Evolutionary conservation across 2,113 vertebrate species (phyloP).

Genomic region (Polyodon spathula): DNA sequence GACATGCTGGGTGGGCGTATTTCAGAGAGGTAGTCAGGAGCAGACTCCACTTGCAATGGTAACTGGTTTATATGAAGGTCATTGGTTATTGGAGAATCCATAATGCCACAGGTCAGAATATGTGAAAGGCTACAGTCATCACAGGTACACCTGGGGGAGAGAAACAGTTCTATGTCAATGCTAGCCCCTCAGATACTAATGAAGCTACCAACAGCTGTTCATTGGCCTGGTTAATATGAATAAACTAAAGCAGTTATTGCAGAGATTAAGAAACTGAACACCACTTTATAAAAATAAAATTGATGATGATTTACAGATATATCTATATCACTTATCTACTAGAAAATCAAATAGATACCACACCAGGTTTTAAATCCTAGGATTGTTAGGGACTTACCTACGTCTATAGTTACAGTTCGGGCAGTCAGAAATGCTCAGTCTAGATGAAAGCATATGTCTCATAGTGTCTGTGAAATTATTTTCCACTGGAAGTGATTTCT

Average conservation of each 20-base stretch:
- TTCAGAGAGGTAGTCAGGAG: conserved; percentile 76
- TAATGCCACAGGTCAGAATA: conserved; percentile 93
- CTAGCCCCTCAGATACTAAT: too few species aligned
- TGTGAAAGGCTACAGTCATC: conserved; percentile 98
- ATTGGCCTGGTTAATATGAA: too few species aligned
- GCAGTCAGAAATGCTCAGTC: conserved; percentile 88
- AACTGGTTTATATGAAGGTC: conserved; percentile 81
- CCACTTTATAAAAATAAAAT: too few species aligned
- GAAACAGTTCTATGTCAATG: too few species aligned
- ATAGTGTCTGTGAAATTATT: conserved; percentile 90
- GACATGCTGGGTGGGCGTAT: conserved; percentile 86
- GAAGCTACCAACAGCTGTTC: too few species aligned
- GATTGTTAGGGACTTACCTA: conserved; percentile 56
- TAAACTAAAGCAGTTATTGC: too few species aligned
- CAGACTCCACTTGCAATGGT: conserved; percentile 72
- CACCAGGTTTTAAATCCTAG: too few species aligned
- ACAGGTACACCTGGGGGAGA: conserved; percentile 78
- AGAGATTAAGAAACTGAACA: too few species aligned
- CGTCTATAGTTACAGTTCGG: conserved; percentile 94
- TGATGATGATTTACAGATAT: too few species aligned
- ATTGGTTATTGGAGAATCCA: conserved; percentile 85
- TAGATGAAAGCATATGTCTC: conserved; percentile 86
- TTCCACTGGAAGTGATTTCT: conserved; percentile 74
- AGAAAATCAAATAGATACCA: too few species aligned
- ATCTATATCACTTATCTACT: too few species aligned